A percentile compares a stretch with the other conserved stretches of the same genome.
phyloP scores from a whole-genome alignment of 2,888 invertebrate species.

The Thelaira solivaga region DNA sequence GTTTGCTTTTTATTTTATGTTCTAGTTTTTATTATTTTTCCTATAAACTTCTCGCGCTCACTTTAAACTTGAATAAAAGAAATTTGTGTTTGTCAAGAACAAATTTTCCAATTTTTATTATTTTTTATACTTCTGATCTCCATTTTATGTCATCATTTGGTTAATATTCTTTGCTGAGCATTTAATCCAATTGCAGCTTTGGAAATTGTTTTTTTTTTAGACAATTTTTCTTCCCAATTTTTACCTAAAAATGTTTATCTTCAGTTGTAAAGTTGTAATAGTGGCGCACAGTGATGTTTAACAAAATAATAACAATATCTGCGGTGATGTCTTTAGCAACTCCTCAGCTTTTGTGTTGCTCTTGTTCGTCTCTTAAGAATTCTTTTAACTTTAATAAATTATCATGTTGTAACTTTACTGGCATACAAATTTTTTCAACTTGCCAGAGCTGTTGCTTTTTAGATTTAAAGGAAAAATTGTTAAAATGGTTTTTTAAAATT shows the following conservation, averaged over 20 bases:
- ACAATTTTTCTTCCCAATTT: background rate
- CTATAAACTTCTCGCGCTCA: too few species aligned
- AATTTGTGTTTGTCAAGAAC: too few species aligned
- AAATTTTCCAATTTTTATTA: background rate
- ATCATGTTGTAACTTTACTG: conserved; percentile 51
- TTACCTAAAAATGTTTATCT: conserved; percentile 43
- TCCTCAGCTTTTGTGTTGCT: background rate
- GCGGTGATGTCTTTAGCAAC: conserved; percentile 1
- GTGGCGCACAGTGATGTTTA: conserved; percentile 16
- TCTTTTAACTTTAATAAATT: conserved; percentile 56
- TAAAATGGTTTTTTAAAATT: too few species aligned
- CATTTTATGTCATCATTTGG: conserved; percentile 21
- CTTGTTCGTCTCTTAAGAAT: conserved; percentile 13
- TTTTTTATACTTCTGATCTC: background rate
- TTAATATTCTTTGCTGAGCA: conserved; percentile 38
- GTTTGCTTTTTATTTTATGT: too few species aligned
- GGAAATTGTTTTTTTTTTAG: background rate
- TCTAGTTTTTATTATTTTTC: too few species aligned
- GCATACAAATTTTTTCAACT: conserved; percentile 54
- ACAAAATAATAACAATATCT: conserved; percentile 39
- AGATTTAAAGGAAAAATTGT: too few species aligned
- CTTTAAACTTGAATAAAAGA: too few species aligned
- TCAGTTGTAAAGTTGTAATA: background rate
- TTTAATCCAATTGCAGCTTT: conserved; percentile 13
- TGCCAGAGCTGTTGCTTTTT: too few species aligned